Evolutionary conservation across 1,140 invertebrate species (phyloP).

Genomic region (Pseudomyrmex dendroicus): DNA sequence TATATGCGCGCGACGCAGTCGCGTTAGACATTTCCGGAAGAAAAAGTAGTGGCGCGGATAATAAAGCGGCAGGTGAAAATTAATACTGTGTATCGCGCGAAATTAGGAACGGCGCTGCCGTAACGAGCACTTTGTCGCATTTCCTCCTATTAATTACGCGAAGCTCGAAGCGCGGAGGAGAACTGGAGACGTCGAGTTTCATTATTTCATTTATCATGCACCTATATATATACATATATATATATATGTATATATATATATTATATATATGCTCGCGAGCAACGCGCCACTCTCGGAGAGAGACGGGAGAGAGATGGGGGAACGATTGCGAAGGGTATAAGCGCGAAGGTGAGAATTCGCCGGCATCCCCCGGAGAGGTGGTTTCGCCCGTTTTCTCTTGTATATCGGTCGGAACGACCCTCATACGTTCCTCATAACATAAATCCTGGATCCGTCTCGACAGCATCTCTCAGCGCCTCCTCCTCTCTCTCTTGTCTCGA

Average conservation of each 20-base stretch:
- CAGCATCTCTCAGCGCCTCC: conserved; percentile 35
- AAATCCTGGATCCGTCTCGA: conserved; percentile 49
- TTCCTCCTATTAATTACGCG: conserved; percentile 58
- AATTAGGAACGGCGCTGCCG: conserved; percentile 48
- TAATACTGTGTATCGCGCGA: conserved; percentile 40
- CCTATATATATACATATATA: neutral
- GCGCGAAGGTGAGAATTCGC: conserved; percentile 43
- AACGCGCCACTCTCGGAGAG: conserved; percentile 29
- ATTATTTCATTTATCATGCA: conserved; percentile 57
- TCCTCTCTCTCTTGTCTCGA: neutral
- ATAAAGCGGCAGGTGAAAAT: conserved; percentile 43
- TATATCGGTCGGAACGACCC: conserved; percentile 44
- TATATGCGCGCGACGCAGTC: neutral
- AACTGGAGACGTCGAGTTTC: conserved; percentile 47
- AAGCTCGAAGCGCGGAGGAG: conserved; percentile 28
- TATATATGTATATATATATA: too few relatives aligned
- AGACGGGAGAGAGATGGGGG: neutral
- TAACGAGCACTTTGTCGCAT: conserved; percentile 59
- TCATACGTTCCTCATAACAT: conserved; percentile 38
- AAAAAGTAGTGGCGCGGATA: conserved; percentile 39
- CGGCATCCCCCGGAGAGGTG: conserved; percentile 1
- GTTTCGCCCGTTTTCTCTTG: neutral
- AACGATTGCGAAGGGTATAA: conserved; percentile 31
- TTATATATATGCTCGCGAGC: neutral
- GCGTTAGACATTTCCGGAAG: neutral